phyloP scores from a whole-genome alignment of 2,797 vertebrate genomes.

The Atherinosoma microstoma region DNA sequence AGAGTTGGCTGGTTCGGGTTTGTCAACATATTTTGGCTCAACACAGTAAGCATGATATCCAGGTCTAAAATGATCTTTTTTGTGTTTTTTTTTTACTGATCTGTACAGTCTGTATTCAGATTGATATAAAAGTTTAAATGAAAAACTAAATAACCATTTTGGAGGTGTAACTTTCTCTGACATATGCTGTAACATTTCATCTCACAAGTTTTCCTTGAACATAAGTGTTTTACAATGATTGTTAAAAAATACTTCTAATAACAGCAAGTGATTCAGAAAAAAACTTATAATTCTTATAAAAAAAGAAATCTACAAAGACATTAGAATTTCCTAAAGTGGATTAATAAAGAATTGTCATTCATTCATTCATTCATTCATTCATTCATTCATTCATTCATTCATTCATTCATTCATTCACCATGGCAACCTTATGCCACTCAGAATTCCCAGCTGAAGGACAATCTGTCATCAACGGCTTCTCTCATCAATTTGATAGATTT shows the following conservation, averaged over 20 bases:
- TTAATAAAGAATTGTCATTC: background rate
- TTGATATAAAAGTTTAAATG: background rate
- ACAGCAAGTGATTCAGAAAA: too few relatives aligned
- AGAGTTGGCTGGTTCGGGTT: background rate
- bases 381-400: too few relatives aligned
- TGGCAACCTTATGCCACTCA: background rate
- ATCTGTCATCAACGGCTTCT: background rate
- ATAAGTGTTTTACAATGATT: too few relatives aligned
- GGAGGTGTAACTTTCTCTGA: background rate
- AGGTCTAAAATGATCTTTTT: background rate
- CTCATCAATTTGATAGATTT: background rate
- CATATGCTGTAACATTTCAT: too few relatives aligned
- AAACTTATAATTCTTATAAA: background rate
- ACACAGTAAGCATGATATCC: too few relatives aligned
- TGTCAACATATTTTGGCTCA: too few relatives aligned
- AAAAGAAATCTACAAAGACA: background rate
- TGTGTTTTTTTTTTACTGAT: background rate
- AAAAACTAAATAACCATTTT: background rate
- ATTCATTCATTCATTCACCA: background rate
- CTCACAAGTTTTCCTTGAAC: too few relatives aligned
- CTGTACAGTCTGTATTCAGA: background rate
- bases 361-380: too few relatives aligned
- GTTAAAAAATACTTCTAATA: too few relatives aligned
- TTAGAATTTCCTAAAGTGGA: background rate
- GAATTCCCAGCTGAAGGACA: too few relatives aligned